A percentile compares a stretch with the other conserved stretches of the same genome.
These are phyloP conservation scores for Anolis apletophallus DNA, from an alignment of 2,797 vertebrate genomes.

Conservation along the genomic window DNA sequence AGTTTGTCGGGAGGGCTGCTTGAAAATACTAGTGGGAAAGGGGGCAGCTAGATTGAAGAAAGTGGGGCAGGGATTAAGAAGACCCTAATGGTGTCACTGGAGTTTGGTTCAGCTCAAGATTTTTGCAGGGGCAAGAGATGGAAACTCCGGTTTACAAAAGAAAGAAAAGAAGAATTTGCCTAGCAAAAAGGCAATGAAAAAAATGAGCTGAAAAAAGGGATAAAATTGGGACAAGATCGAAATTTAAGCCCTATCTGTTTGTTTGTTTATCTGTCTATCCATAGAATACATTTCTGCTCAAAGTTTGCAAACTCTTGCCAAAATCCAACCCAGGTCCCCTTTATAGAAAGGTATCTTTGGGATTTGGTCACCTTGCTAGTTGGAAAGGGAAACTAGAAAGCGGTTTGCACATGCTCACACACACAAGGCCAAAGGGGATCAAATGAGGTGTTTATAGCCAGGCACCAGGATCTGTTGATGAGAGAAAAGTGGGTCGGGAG, in stretches of 20 bases:
- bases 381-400: conserved; percentile 46
- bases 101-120: conserved; percentile 65
- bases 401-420: neutral
- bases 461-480: conserved; percentile 7
- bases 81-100: conserved; percentile 79
- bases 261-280: too few relatives aligned
- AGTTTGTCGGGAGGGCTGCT: conserved; percentile 89
- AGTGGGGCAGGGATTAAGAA: neutral
- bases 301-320: too few relatives aligned
- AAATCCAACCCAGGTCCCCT: too few relatives aligned
- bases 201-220: conserved; percentile 50
- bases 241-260: neutral
- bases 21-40: conserved; percentile 80
- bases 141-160: conserved; percentile 73
- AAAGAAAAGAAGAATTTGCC: neutral
- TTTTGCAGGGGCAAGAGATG: conserved; percentile 71
- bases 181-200: conserved; percentile 75
- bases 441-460: conserved; percentile 59
- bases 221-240: neutral
- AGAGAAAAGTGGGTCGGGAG: conserved; percentile 3
- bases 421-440: conserved; percentile 19
- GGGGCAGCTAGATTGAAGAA: neutral
- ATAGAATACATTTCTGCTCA: too few relatives aligned
- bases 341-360: too few relatives aligned
- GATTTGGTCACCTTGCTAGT: neutral